These are phyloP conservation scores for Zaprionus ghesquierei DNA, from an alignment of 1,140 invertebrate species.

Conservation along the genomic window DNA sequence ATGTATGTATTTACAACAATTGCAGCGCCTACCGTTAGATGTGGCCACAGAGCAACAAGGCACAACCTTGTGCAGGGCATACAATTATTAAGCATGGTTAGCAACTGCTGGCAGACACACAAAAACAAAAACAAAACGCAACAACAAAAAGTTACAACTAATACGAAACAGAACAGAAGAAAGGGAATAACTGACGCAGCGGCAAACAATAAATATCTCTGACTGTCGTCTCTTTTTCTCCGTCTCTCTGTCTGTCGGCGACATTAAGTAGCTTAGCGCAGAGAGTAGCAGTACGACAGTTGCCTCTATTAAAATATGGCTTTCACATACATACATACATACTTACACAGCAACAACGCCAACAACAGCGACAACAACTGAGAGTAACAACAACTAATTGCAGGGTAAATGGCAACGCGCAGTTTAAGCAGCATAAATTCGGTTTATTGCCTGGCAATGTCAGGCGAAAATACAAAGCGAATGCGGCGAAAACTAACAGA, in stretches of 20 bases:
- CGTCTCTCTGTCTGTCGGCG: neutral
- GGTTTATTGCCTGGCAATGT: conserved; percentile 29
- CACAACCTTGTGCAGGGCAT: conserved; percentile 60
- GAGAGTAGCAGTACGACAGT: conserved; percentile 18
- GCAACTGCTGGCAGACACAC: neutral
- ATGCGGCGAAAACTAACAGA: conserved; percentile 26
- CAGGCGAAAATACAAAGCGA: conserved; percentile 22
- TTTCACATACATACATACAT: neutral
- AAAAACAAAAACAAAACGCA: neutral
- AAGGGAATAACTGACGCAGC: conserved; percentile 19
- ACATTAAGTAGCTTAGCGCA: conserved; percentile 50
- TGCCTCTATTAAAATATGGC: neutral
- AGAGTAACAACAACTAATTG: conserved; percentile 26
- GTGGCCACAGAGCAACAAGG: conserved; percentile 35
- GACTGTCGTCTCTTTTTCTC: neutral
- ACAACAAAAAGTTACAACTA: conserved; percentile 11
- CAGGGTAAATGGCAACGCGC: conserved; percentile 13
- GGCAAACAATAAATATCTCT: conserved; percentile 48
- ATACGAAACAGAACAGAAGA: conserved; percentile 4
- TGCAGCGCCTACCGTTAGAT: conserved; percentile 24
- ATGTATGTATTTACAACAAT: conserved; percentile 1
- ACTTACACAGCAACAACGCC: conserved; percentile 24
- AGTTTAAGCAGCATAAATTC: conserved; percentile 31
- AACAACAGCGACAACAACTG: neutral
- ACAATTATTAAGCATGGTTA: conserved; percentile 37